Evolutionary conservation across 1,140 invertebrate genomes (phyloP), one percentile per base, ranked within the genome.

Genomic region (Oryzaephilus surinamensis): DNA sequence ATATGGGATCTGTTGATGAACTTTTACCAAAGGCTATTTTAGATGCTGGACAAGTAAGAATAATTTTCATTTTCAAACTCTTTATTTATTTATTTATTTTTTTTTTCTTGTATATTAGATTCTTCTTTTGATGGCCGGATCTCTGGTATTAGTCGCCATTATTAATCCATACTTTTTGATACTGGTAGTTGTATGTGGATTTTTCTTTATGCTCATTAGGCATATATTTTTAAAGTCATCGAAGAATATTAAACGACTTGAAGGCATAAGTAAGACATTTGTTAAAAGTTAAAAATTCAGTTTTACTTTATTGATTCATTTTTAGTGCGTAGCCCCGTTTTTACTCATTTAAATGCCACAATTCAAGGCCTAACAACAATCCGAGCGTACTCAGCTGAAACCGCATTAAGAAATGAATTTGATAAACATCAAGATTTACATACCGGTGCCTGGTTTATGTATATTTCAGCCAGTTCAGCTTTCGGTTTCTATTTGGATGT

Each of bases 341-440:
- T 89, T 49, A 87, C 87, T 21, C 75, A 84, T 47, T 64, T 87
- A 1, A 84, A 76, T 55, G 75, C 85, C 15, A 82, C 83, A 0
- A 65, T 91, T 38, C 68, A 78, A 32, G 89, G 89, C 1, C 58
- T 94, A 6, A 73, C 77, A 26, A 91, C 86, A 1, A 85, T 94
- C 42, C 67, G 89, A 29, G 77, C 87, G 1, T 75, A 76, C 38
- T 66, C 64, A 20, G 79, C 76, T 2, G 71, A 87, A 54, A 64
- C 71, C 27, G 72, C 80, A 38, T 71, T 93, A 36, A 72, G 76
- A 30, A 65, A 76, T 24, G 76, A 83, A 48, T 87, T 85, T 48
- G 81, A 87, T 54, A 70, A 62, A 51, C 75, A 74, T 26, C 67
- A 74, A 54, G 70, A 74, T 36, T 45, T 69, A 4, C 80, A 82